phyloP scores from a whole-genome alignment of 2,888 invertebrate species.

The Philhelius pedissequus region DNA sequence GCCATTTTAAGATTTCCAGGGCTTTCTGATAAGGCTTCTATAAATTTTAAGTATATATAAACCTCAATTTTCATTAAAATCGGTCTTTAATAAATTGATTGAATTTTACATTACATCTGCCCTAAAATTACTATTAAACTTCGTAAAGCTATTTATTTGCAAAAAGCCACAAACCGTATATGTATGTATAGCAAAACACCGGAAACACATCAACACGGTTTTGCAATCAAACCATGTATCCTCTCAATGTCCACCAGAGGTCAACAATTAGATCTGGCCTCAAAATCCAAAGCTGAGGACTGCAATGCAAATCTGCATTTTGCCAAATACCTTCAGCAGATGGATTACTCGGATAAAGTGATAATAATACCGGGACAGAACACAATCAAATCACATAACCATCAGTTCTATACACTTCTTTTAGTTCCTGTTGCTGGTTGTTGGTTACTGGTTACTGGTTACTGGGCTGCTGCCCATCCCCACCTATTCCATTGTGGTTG shows the following conservation, averaged over 20 bases:
- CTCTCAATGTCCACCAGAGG: slow-evolving; percentile 12
- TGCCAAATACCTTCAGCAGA: slow-evolving; percentile 27
- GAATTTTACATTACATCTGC: not conserved
- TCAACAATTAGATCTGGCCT: slow-evolving; percentile 41
- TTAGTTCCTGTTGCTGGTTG: slow-evolving; percentile 41
- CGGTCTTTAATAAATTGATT: not conserved
- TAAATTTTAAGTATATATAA: too few species aligned
- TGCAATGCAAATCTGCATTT: slow-evolving; percentile 63
- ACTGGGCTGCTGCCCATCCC: not conserved
- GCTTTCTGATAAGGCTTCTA: too few species aligned
- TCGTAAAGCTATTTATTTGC: not conserved
- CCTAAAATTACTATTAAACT: not conserved
- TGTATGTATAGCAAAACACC: not conserved
- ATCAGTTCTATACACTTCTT: slow-evolving; percentile 22
- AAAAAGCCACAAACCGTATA: slow-evolving; percentile 4
- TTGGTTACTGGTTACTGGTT: too few species aligned
- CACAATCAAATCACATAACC: slow-evolving; percentile 24
- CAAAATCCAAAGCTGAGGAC: slow-evolving; percentile 15
- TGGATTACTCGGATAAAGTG: slow-evolving; percentile 42
- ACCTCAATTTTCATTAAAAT: too few species aligned
- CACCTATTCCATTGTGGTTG: not conserved
- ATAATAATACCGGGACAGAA: slow-evolving; percentile 16
- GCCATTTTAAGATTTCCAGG: too few species aligned
- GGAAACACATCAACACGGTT: slow-evolving; percentile 23
- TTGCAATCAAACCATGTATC: slow-evolving; percentile 15